Evolutionary conservation across 2,888 invertebrate genomes (phyloP), one percentile per base, ranked within the genome.

Genomic region (Stenotaenia linearis): DNA sequence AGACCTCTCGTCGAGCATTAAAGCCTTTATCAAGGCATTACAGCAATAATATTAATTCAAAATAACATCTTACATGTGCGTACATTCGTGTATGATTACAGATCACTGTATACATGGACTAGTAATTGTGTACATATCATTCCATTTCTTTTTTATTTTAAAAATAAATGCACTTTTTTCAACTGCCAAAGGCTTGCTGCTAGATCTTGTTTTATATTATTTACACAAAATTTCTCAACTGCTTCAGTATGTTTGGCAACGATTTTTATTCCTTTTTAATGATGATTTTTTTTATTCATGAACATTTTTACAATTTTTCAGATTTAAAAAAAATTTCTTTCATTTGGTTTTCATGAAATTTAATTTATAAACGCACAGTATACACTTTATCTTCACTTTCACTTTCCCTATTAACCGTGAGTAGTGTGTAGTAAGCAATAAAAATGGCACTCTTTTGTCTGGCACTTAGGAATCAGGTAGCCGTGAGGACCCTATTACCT

Each of bases 401-500:
- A 61, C 61, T 37, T 37, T 37, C 75, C 75, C 40, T 25, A 40
- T 77, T 77, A 23, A 77, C 23, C 6, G 15, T 77, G 32, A 18
- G 74, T 79, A 79, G 79, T 79, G 75, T 61, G 61, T 61, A 23
- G 79, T 79, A 79, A 75, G 74, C 79, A 69, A 40, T 56, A 56
- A 32, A 78, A 50, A 61, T 50, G 28, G 74, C 79, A 69, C 75
- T 79, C 74, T 79, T 79, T 79, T 79, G 75, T 79, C 79, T 79
- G 79, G 79, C 79, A 79, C 79, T 56, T 78, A 79, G 79, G 79
- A 37, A 25, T 35, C 79, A 74, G 74, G 37, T 74, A 79, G 79
- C 32, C 79, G 79, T 12, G 75, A 35, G 37, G 95, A 96, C 86
- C 96, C 97, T 0, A 92, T 97, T 82, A 96, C 96, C 1, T 96